Percentiles rank a stretch among this genome's conserved stretches.
Conservation (phyloP, 2,113 vertebrate genomes). For the Cromileptes altivelis region DNA sequence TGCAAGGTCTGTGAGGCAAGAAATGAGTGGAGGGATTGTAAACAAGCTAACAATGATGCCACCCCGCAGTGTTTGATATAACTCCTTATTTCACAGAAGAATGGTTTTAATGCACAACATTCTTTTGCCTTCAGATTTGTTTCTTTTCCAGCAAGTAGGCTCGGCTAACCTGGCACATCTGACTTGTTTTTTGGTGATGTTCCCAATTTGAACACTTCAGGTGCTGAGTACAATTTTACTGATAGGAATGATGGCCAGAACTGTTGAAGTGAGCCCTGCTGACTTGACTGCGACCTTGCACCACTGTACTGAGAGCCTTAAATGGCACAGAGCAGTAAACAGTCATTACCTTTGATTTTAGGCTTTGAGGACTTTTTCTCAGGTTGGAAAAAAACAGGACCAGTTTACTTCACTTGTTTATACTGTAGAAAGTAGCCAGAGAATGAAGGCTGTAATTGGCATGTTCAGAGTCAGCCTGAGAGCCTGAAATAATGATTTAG, state of each 20-base stretch:
- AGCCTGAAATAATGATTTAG: conserved; percentile 12
- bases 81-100: not conserved
- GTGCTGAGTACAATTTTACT: not conserved
- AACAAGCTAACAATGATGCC: not conserved
- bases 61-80: not conserved
- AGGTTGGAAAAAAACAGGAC: conserved; percentile 6
- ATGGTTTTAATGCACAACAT: not conserved
- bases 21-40: not conserved
- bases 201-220: not conserved
- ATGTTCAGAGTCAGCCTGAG: conserved; percentile 11
- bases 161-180: not conserved
- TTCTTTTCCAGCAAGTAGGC: not conserved
- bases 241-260: not conserved
- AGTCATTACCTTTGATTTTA: conserved; percentile 34
- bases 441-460: conserved; percentile 22
- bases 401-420: conserved; percentile 3
- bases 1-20: not conserved
- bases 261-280: not conserved
- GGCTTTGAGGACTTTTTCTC: conserved; percentile 16
- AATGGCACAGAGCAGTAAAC: conserved; percentile 11
- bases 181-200: not conserved
- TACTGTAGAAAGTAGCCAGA: not conserved
- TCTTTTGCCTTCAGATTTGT: not conserved
- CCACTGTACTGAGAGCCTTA: not conserved
- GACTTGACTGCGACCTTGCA: conserved; percentile 3